phyloP scores from a whole-genome alignment of 1,140 invertebrate species.

The Drosophila lini region DNA sequence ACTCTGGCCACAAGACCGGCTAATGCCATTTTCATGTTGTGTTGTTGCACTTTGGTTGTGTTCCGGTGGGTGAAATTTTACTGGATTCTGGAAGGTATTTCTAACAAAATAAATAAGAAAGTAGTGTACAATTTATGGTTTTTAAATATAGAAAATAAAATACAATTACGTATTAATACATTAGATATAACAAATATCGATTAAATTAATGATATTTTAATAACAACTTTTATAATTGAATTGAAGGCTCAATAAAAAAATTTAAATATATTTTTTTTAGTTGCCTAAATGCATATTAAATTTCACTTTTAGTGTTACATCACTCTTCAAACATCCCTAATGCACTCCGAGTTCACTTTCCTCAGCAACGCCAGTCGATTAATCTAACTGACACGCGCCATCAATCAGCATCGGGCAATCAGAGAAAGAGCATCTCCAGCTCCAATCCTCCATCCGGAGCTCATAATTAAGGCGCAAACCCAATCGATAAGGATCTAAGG shows the following conservation, averaged over 20 bases:
- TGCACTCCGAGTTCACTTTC: background rate
- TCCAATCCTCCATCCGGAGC: conserved; percentile 26
- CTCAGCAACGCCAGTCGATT: conserved; percentile 16
- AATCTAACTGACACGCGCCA: conserved; percentile 30
- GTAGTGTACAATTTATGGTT: background rate
- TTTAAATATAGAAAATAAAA: background rate
- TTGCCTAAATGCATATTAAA: background rate
- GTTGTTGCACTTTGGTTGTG: conserved; percentile 9
- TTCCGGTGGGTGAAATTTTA: background rate
- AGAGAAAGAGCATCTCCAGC: conserved; percentile 58
- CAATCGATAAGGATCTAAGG: conserved; percentile 27
- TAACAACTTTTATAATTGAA: too few species aligned
- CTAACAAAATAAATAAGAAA: background rate
- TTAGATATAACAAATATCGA: background rate
- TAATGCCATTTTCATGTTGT: conserved; percentile 51
- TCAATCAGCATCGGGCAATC: conserved; percentile 72
- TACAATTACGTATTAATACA: too few species aligned
- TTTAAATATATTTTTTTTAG: too few species aligned
- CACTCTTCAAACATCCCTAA: background rate
- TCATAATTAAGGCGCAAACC: conserved; percentile 40
- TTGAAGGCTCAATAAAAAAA: background rate
- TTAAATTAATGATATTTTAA: background rate
- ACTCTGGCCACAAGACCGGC: conserved; percentile 24
- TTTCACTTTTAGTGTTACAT: background rate
- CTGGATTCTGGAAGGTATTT: background rate